Base-by-base conservation (phyloP, 2,113 vertebrate species). In the Deroptyus accipitrinus region DNA sequence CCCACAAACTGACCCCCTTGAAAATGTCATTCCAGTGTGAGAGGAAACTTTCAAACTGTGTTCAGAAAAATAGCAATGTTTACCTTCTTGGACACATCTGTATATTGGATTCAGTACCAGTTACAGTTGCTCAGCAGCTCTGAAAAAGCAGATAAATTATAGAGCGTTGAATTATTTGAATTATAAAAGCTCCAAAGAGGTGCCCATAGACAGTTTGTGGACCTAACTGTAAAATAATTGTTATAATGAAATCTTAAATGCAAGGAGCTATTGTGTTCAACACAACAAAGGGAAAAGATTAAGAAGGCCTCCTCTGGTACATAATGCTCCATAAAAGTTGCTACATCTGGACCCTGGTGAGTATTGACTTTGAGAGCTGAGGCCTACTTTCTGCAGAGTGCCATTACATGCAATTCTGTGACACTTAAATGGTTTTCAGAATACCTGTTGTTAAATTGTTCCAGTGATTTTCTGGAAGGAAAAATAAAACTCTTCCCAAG, bases 141-240 rank as follows among this genome's bases (percentile, higher is more conserved):
- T 63, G 84, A 73, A 95, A 82, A 87, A 68, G 8, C 28, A 87
- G 66, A 48, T 85, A 77, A 83, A 87, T 87, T 90, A 49, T 7
- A 30, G 10, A 80, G 27, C 39, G 39, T 17, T 83, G 67, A 57
- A 63, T 90, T 62, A 79, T 46, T 57, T 74, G 67, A 91, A 80
- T 83, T 52, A 77, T 69, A 83, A 83, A 84, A 82, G 10, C 41
- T 69, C 41, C 23, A 15, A 88, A 83, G 49, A 76, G 41, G 62
- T 80, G 31, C 17, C 57, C 55, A 39, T 66, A 57, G 30, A 66
- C 51, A 62, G 39, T 77, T 88, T 73, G 57, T 63, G 28, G 57
- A 93, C 25, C 41, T 49, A 83, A 63, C 8, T 85, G 39, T 83
- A 78, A 84, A 84, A 83, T 20, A 88, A 49, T n/a, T 17, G 7